These are phyloP conservation scores for Euphydryas editha DNA, from an alignment of 2,888 invertebrate genomes.

Conservation along the genomic window DNA sequence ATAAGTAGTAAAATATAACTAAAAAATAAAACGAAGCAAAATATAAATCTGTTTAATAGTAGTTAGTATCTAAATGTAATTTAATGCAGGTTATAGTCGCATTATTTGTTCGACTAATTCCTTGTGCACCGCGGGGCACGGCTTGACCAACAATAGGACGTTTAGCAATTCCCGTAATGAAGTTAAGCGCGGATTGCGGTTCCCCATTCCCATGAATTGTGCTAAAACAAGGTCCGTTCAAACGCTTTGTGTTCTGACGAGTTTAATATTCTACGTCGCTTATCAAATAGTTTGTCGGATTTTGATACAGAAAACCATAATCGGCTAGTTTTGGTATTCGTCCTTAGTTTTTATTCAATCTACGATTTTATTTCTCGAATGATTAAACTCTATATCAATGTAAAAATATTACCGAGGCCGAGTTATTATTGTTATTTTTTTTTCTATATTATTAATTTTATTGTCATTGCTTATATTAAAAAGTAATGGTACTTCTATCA, in stretches of 20 bases:
- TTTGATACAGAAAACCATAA: conserved; percentile 18
- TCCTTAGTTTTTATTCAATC: background rate
- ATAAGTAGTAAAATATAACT: background rate
- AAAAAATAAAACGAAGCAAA: background rate
- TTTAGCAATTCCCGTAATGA: conserved; percentile 81
- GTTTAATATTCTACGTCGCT: conserved; percentile 32
- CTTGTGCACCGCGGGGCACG: conserved; percentile 51
- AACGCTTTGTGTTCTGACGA: conserved; percentile 49
- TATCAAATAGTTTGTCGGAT: conserved; percentile 14
- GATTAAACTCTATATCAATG: background rate
- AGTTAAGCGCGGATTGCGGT: conserved; percentile 78
- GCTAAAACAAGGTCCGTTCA: conserved; percentile 51
- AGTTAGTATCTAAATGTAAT: conserved; percentile 6
- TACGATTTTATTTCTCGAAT: background rate
- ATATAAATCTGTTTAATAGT: background rate
- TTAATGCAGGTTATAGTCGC: conserved; percentile 12
- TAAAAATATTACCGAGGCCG: no score
- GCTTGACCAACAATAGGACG: conserved; percentile 75
- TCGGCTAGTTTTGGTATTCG: conserved; percentile 6
- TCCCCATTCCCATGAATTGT: conserved; percentile 59
- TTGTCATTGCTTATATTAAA: no score
- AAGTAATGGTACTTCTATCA: no score
- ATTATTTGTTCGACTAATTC: conserved; percentile 77
- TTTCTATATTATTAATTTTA: no score
- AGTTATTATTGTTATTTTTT: no score